These are phyloP conservation scores for Lasius platythorax DNA, from an alignment of 2,888 invertebrate genomes.

Conservation along the genomic window DNA sequence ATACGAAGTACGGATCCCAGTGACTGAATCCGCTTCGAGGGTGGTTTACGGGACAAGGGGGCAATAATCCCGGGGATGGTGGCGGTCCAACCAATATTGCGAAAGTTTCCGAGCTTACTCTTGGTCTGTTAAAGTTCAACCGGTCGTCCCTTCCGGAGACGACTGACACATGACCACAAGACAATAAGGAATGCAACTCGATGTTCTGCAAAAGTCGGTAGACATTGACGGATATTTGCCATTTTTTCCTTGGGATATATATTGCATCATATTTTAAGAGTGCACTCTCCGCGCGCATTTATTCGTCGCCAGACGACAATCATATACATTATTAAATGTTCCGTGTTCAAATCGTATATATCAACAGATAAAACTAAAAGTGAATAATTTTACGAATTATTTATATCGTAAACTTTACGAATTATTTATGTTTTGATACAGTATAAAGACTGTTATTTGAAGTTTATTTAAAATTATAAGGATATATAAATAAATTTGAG, in stretches of 20 bases:
- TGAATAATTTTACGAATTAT: slow-evolving; percentile 22
- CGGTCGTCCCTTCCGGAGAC: slow-evolving; percentile 60
- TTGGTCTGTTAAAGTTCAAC: slow-evolving; percentile 73
- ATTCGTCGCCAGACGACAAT: slow-evolving; percentile 29
- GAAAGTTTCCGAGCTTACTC: slow-evolving; percentile 76
- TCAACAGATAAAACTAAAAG: slow-evolving; percentile 34
- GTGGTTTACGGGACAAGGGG: slow-evolving; percentile 68
- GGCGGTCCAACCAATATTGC: slow-evolving; percentile 79
- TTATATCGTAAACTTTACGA: slow-evolving; percentile 1
- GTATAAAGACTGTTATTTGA: neutral
- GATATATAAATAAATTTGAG: neutral
- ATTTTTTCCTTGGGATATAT: slow-evolving; percentile 34
- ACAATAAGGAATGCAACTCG: slow-evolving; percentile 54
- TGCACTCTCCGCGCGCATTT: slow-evolving; percentile 3
- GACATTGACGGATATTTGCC: slow-evolving; percentile 56
- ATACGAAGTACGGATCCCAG: slow-evolving; percentile 68
- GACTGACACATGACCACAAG: slow-evolving; percentile 65
- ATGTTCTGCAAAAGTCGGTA: slow-evolving; percentile 53
- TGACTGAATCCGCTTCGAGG: slow-evolving; percentile 61
- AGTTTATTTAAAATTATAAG: neutral
- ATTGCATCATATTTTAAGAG: slow-evolving; percentile 50
- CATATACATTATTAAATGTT: slow-evolving; percentile 39
- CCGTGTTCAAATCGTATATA: slow-evolving; percentile 25
- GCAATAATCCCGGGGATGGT: slow-evolving; percentile 72
- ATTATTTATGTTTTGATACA: neutral